phyloP scores from a whole-genome alignment of 2,888 invertebrate genomes.

The Drosophila greeni region DNA sequence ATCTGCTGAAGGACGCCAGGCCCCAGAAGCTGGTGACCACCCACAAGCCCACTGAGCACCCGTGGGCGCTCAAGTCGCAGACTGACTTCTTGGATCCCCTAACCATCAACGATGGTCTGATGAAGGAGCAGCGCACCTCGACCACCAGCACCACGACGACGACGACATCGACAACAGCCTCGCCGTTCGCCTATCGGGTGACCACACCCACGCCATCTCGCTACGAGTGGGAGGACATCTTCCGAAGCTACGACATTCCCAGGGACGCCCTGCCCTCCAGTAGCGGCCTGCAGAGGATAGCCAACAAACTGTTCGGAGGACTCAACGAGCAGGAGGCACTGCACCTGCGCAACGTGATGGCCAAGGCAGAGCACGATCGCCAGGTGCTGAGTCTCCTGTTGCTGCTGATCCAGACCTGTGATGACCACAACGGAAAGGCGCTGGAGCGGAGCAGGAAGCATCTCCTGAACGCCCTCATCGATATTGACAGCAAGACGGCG shows the following conservation, averaged over 20 bases:
- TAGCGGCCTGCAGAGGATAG: constrained; percentile 84
- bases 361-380: constrained; percentile 87
- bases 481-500: constrained; percentile 80
- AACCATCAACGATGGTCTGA: constrained; percentile 84
- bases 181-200: constrained; percentile 49
- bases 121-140: constrained; percentile 75
- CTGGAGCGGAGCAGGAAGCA: constrained; percentile 85
- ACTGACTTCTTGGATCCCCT: constrained; percentile 86
- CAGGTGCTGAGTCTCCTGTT: constrained; percentile 86
- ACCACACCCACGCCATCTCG: constrained; percentile 74
- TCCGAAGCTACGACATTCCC: constrained; percentile 80
- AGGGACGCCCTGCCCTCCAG: constrained; percentile 81
- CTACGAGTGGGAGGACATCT: constrained; percentile 79
- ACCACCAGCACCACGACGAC: constrained; percentile 59
- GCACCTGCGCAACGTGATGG: constrained; percentile 89
- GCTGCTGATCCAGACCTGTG: constrained; percentile 88
- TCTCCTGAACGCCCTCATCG: constrained; percentile 84
- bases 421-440: constrained; percentile 85
- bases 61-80: constrained; percentile 80
- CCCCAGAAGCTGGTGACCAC: constrained; percentile 56
- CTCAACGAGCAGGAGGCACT: constrained; percentile 87
- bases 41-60: constrained; percentile 76
- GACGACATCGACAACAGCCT: constrained; percentile 75
- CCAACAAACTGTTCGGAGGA: constrained; percentile 87
- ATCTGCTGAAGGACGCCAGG: constrained; percentile 51